Evolutionary conservation across 2,888 invertebrate genomes (phyloP).

Genomic region (Abscondita cerata): DNA sequence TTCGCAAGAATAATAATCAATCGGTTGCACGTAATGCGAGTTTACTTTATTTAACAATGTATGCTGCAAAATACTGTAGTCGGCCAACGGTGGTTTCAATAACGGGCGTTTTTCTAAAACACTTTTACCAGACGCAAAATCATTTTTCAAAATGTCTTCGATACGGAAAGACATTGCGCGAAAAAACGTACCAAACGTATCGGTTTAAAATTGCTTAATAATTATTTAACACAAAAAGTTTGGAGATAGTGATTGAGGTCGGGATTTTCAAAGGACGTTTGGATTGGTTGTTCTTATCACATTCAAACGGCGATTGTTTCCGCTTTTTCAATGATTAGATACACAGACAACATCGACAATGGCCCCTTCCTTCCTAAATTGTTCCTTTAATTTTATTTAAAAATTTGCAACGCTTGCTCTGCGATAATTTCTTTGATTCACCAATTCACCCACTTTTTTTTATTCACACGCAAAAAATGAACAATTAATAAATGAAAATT

Average conservation of each 20-base stretch:
- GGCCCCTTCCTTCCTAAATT: slow-evolving; percentile 38
- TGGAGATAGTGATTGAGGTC: slow-evolving; percentile 45
- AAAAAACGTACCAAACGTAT: background rate
- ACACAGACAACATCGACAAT: slow-evolving; percentile 35
- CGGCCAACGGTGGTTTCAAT: background rate
- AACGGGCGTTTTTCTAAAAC: too few species aligned
- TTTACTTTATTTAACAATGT: slow-evolving; percentile 40
- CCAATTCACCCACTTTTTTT: too few species aligned
- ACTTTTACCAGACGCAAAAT: slow-evolving; percentile 9
- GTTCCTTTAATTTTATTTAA: slow-evolving; percentile 16
- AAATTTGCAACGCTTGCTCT: too few species aligned
- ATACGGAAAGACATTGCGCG: slow-evolving; percentile 50
- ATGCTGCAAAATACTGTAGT: slow-evolving; percentile 43
- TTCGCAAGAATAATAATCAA: slow-evolving; percentile 31
- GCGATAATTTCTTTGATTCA: too few species aligned
- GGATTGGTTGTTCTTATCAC: slow-evolving; percentile 45
- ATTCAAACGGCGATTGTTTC: slow-evolving; percentile 46
- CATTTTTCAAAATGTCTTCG: slow-evolving; percentile 49
- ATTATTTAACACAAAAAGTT: slow-evolving; percentile 39
- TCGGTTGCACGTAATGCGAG: slow-evolving; percentile 31
- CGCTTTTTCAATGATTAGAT: slow-evolving; percentile 42
- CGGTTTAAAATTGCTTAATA: slow-evolving; percentile 11
- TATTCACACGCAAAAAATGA: too few species aligned
- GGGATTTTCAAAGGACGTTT: slow-evolving; percentile 44
- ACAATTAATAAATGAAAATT: too few species aligned